Percentiles rank a stretch among this genome's conserved stretches.
Evolutionary conservation across 2,113 vertebrate genomes (phyloP).

Genomic region (Abramis brama): DNA sequence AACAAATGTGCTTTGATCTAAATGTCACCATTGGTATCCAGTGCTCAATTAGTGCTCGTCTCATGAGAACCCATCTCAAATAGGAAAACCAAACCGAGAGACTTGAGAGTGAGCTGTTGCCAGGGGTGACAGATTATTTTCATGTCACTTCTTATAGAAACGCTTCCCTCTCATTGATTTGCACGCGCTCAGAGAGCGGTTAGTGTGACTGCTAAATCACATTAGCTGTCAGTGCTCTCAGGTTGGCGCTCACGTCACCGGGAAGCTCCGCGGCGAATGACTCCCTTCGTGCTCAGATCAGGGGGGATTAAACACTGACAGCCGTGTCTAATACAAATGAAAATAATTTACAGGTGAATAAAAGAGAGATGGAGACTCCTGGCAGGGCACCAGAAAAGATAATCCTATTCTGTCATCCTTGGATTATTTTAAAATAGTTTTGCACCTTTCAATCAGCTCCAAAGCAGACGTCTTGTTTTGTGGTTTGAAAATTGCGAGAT

Average conservation of each 20-base stretch:
- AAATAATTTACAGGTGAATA: slow-evolving; percentile 67
- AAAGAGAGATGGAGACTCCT: slow-evolving; percentile 36
- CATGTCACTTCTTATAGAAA: slow-evolving; percentile 75
- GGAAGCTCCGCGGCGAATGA: slow-evolving; percentile 77
- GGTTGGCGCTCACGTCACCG: slow-evolving; percentile 72
- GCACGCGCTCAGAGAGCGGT: slow-evolving; percentile 74
- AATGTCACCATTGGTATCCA: slow-evolving; percentile 69
- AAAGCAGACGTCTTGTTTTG: slow-evolving; percentile 19
- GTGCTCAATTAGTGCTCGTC: slow-evolving; percentile 72
- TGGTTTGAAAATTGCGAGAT: background rate
- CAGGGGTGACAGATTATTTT: slow-evolving; percentile 80
- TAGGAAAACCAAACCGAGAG: slow-evolving; percentile 70
- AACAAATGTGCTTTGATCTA: slow-evolving; percentile 63
- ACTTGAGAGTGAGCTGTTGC: slow-evolving; percentile 75
- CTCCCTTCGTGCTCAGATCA: slow-evolving; percentile 66
- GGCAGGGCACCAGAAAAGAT: slow-evolving; percentile 44
- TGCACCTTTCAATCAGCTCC: slow-evolving; percentile 39
- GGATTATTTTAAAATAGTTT: slow-evolving; percentile 43
- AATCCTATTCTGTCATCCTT: slow-evolving; percentile 33
- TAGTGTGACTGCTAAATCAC: slow-evolving; percentile 77
- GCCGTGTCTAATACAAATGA: slow-evolving; percentile 71
- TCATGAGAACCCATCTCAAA: slow-evolving; percentile 62
- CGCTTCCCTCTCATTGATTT: slow-evolving; percentile 76
- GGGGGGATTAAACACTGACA: slow-evolving; percentile 71
- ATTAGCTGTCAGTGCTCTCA: slow-evolving; percentile 73